Evolutionary conservation across 64 coral and sea anemone species (phyloP), one percentile per base, ranked within the genome.

Genomic region (Pocillopora verrucosa): DNA sequence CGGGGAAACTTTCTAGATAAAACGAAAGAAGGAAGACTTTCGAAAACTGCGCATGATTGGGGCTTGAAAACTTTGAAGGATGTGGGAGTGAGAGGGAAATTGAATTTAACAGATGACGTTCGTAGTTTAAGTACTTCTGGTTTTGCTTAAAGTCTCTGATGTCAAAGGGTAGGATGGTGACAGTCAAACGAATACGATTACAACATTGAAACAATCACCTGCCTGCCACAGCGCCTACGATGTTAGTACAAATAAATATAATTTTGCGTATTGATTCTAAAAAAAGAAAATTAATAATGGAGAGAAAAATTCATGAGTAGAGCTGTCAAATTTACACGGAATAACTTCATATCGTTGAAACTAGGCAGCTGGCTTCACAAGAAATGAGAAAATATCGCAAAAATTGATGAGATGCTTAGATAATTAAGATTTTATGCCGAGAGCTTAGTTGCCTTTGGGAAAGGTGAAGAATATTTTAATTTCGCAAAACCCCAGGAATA

Each of bases 1-100:
- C 3, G 41, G 41, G 41, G 41, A 51, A 51, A 51, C 41, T 51
- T 51, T 51, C 41, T 4, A 51, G 41, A 51, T 51, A 51, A 51
- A 51, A 51, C 7, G 41, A 10, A 36, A 68, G 16, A 84, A 84
- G 34, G 62, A 84, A 61, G 36, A 51, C 22, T n/a, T 36, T 63
- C 59, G 59, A 83, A 25, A 5, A 25, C 0, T 70, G 20, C 17
- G 59, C 13, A 81, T 65, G 34, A 57, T 72, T 72, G 15, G 70
- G 56, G 60, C 36, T 68, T 51, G n/a, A 84, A 84, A 83, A 83
- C 70, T 51, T 26, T 59, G 70, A 15, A 85, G 82, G 65, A 85
- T 58, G 38, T 58, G 7, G 62, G 35, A 68, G 19, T 24, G 4
- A 9, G 9, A 9, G 41, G 17, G 13, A 68, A 68, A 25, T 68